Percentiles rank a stretch among this genome's conserved stretches.
Evolutionary conservation across 2,113 vertebrate species (phyloP).

Genomic region (Rhynchomys soricoides): DNA sequence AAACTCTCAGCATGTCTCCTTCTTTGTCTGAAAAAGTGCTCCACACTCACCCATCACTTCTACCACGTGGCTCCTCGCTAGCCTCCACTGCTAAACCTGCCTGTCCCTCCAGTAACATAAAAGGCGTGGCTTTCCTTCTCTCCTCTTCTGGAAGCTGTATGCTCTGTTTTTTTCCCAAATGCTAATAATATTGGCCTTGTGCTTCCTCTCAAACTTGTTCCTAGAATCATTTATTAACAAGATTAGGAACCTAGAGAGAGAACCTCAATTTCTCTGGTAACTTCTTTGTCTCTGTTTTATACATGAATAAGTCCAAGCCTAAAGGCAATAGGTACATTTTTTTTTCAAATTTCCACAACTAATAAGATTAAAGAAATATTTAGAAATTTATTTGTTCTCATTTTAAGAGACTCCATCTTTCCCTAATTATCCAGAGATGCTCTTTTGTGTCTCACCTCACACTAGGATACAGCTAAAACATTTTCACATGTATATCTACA

Average conservation of each 20-base stretch:
- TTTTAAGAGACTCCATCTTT: background rate
- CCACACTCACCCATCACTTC: background rate
- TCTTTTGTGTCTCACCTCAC: background rate
- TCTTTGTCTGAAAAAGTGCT: background rate
- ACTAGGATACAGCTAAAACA: background rate
- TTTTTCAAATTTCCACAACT: background rate
- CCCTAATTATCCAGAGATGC: background rate
- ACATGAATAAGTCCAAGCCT: background rate
- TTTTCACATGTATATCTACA: background rate
- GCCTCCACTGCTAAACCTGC: background rate
- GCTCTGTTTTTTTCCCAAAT: background rate
- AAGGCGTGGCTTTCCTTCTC: background rate
- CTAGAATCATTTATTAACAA: background rate
- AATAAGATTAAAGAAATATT: background rate
- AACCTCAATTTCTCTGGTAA: background rate
- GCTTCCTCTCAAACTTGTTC: background rate
- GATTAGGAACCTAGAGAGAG: background rate
- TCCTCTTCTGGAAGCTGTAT: background rate
- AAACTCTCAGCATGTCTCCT: background rate
- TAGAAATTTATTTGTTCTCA: background rate
- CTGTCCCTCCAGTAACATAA: background rate
- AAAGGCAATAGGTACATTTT: background rate
- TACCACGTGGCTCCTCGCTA: too few relatives aligned
- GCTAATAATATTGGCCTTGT: background rate
- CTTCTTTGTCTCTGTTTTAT: background rate